Evolutionary conservation across 2,797 vertebrate genomes (phyloP), one percentile per base, ranked within the genome.

Genomic region (Cuculus canorus): DNA sequence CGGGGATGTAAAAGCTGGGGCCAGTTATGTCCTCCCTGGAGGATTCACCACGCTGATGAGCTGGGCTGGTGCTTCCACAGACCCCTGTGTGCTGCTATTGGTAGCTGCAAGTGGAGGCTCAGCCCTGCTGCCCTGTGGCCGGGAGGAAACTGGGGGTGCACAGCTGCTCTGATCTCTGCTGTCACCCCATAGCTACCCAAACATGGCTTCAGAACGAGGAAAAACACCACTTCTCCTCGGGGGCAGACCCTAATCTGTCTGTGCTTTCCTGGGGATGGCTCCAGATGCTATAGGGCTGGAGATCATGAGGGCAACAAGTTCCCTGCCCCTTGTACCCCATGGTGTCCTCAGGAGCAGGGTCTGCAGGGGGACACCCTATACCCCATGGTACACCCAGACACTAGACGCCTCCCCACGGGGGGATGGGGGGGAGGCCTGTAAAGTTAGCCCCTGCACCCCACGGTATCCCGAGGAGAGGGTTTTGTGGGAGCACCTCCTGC

Each of bases 371-470:
- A 13, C 22, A 24, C 19, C 15, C 48, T 32, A 21, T 16, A 23
- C 43, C 33, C 41, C 47, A 18, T 0, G 1, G 59, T 30, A 11
- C 35, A 59, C 19, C 18, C 0, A 0, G 32, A 8, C 35, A 45
- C 24, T 14, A 24, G 48, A 50, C 24, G 48, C 24, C 24, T 28
- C 16, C 52, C 52, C 27, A 28, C 15, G n/a, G 30, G 5, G 30
- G 53, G n/a, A 9, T 33, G n/a, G n/a, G n/a, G n/a, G n/a, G n/a
- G n/a, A n/a, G n/a, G n/a, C n/a, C 54, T n/a, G 19, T 56, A 30
- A 27, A 6, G 5, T 9, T 23, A 7, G 25, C 45, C 27, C 8
- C 48, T 8, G 8, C 5, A 5, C n/a, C 69, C 16, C 30, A n/a
- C 7, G 14, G 17, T 13, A 12, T 12, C n/a, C 8, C 13, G 11